Base-by-base conservation (phyloP, 2,888 invertebrate genomes). In the Andrena chrysosceles region DNA sequence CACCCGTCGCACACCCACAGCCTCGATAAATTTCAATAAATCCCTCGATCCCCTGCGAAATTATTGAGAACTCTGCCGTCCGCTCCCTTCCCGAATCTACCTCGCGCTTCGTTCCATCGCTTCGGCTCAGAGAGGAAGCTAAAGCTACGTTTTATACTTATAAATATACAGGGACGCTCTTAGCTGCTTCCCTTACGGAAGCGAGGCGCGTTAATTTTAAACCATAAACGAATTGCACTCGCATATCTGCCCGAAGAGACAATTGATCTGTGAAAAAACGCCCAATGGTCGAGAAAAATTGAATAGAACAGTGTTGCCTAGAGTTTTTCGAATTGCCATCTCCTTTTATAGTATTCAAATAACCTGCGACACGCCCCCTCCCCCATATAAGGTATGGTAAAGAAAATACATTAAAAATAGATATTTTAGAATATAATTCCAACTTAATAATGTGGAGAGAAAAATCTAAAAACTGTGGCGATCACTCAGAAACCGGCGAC, bases 1-100 rank as follows among this genome's bases (percentile, higher is more conserved):
- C 79, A 77, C 54, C 66, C 56, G 70, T 42, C 35, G 13, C 49
- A 49, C 48, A 23, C 62, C 6, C 23, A 10, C 6, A 10, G 26
- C 42, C 48, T 5, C 48, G 13, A 26, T 59, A 26, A 33, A 56
- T 13, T 26, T 72, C 1, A n/a, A 56, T 31, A 56, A 56, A 31
- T 4, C 8, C 7, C 35, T 35, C 35, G 35, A 35, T 35, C 35
- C 10, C 10, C 54, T 6, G 4, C 0, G 29, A 49, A 56, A 54
- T 4, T 23, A n/a, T 10, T 6, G 4, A 0, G 49, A 35, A 48
- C 26, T 63, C 59, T 10, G 64, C 70, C 76, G 78, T 60, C 68
- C 20, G 73, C 63, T 69, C 52, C 71, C n/a, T 49, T 67, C 62
- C 54, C 2, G 10, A 70, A 13, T 42, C 29, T 1, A 20, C 26